Conservation (phyloP, 2,797 vertebrate species). For the Pantherophis vulpinus region DNA sequence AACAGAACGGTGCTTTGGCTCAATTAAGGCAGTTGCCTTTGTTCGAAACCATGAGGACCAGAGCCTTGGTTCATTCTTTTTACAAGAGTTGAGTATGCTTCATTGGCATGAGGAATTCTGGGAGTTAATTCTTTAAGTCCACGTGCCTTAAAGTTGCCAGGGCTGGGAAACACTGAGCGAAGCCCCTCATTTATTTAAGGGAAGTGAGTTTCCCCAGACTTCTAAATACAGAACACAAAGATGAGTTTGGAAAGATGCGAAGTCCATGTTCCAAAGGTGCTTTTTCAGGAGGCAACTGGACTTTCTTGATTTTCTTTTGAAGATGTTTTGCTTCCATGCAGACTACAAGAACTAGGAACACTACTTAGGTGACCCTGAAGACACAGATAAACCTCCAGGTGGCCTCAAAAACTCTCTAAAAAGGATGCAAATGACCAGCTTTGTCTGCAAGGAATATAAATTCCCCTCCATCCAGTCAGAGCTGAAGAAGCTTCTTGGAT, state of each 20-base stretch:
- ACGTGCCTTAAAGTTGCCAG: background rate
- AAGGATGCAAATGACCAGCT: too few relatives aligned
- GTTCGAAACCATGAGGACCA: background rate
- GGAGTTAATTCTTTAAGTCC: background rate
- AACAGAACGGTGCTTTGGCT: background rate
- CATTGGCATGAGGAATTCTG: background rate
- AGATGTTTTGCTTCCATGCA: too few relatives aligned
- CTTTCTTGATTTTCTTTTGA: too few relatives aligned
- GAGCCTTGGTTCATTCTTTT: background rate
- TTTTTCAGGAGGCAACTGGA: too few relatives aligned
- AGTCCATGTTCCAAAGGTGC: too few relatives aligned
- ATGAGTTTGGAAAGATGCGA: background rate
- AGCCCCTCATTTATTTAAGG: background rate
- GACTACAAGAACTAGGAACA: too few relatives aligned
- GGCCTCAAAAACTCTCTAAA: too few relatives aligned
- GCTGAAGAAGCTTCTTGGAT: too few relatives aligned
- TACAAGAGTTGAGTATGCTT: background rate
- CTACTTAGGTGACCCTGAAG: too few relatives aligned
- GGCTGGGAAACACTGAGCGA: background rate
- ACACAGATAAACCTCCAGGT: too few relatives aligned
- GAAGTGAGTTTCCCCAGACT: background rate
- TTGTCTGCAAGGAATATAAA: too few relatives aligned
- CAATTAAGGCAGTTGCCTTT: background rate
- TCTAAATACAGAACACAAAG: background rate
- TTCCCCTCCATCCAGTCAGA: too few relatives aligned